Percentiles rank a stretch among this genome's conserved stretches.
Conservation (phyloP, 2,888 invertebrate species). For the Argyresthia albistria region DNA sequence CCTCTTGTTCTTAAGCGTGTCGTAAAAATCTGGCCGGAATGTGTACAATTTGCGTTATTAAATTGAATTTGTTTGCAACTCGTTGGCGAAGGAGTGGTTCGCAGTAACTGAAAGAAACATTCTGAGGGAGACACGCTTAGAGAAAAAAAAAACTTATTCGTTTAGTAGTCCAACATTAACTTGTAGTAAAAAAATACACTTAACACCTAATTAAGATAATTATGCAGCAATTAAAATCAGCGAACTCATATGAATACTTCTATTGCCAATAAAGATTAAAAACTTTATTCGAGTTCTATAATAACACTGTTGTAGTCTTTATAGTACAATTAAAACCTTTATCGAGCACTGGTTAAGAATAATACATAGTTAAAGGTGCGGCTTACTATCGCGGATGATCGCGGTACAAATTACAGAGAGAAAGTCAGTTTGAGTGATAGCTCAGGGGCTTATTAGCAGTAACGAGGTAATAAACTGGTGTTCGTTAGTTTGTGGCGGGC, state of each 20-base stretch:
- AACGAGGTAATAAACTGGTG: slow-evolving; percentile 27
- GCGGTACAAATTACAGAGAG: background rate
- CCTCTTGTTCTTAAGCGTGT: slow-evolving; percentile 46
- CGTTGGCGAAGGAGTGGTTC: slow-evolving; percentile 5
- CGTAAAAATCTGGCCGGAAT: slow-evolving; percentile 60
- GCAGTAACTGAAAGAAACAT: too few species aligned
- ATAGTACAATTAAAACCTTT: too few species aligned
- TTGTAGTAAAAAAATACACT: too few species aligned
- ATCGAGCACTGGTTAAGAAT: too few species aligned
- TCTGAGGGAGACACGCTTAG: too few species aligned
- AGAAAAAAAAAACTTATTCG: too few species aligned
- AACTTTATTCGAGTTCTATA: too few species aligned
- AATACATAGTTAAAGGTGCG: too few species aligned
- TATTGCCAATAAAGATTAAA: too few species aligned
- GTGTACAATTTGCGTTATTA: slow-evolving; percentile 32
- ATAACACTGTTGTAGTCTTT: too few species aligned
- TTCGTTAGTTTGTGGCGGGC: slow-evolving; percentile 15
- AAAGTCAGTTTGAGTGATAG: slow-evolving; percentile 6
- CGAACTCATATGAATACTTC: background rate
- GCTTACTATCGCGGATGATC: background rate
- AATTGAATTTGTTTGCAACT: slow-evolving; percentile 45
- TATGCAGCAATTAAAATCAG: background rate
- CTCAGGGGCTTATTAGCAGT: slow-evolving; percentile 30
- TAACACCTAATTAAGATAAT: background rate
- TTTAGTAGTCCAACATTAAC: too few species aligned